Percentiles rank a stretch among this genome's conserved stretches.
Conservation (phyloP, 2,113 vertebrate species). For the Peromyscus californicus region DNA sequence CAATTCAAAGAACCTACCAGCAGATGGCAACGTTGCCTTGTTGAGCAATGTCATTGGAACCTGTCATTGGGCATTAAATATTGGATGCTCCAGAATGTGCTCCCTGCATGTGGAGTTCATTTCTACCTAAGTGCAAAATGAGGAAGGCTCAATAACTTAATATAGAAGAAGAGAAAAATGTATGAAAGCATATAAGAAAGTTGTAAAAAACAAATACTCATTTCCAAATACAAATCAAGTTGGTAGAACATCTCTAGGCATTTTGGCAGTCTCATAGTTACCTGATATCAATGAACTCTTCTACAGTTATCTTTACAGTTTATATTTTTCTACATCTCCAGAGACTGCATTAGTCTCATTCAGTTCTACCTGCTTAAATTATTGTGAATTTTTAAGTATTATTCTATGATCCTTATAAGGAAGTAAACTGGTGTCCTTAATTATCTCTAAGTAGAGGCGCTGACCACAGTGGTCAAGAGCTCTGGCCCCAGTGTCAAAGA, state of each 20-base stretch:
- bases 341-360: not conserved
- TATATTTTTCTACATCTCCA: not conserved
- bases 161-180: not conserved
- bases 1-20: slow-evolving; percentile 55
- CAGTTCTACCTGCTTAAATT: not conserved
- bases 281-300: not conserved
- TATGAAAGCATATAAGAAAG: not conserved
- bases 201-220: not conserved
- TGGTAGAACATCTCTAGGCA: not conserved
- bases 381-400: slow-evolving; percentile 23
- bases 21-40: slow-evolving; percentile 59
- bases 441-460: not conserved
- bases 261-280: slow-evolving; percentile 3
- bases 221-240: slow-evolving; percentile 55
- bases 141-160: not conserved
- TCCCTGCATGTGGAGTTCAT: not conserved
- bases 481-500: not conserved
- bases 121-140: slow-evolving; percentile 3
- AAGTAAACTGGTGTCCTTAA: slow-evolving; percentile 11
- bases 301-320: not conserved
- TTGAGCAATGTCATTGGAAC: not conserved
- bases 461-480: not conserved
- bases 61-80: not conserved
- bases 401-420: not conserved
- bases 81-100: rapidly evolving